Evolutionary conservation across 2,797 vertebrate genomes (phyloP).

Genomic region (Dryobates pubescens): DNA sequence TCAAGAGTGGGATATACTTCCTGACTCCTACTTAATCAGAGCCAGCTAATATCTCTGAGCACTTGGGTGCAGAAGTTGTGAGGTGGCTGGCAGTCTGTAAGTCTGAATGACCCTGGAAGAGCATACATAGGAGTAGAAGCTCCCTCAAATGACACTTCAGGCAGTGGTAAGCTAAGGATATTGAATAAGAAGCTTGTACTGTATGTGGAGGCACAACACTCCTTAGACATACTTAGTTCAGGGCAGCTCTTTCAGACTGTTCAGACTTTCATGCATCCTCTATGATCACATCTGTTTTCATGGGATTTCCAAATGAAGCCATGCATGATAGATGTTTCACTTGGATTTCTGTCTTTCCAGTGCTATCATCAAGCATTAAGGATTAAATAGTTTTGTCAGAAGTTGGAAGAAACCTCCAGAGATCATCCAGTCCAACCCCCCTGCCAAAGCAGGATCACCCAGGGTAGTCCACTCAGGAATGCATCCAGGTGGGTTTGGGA

Average conservation of each 20-base stretch:
- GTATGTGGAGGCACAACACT: not conserved
- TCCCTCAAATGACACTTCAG: not conserved
- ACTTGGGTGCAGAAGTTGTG: not conserved
- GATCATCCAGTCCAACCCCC: too few relatives aligned
- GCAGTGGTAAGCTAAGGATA: not conserved
- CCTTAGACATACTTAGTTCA: not conserved
- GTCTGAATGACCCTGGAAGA: not conserved
- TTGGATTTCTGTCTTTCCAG: not conserved
- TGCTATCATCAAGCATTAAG: not conserved
- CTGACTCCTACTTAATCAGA: not conserved
- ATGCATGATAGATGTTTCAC: not conserved
- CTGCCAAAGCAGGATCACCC: too few relatives aligned
- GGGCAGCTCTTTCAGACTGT: not conserved
- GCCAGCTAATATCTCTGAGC: not conserved
- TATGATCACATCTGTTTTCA: not conserved
- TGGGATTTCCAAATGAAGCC: not conserved
- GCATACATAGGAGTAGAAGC: not conserved
- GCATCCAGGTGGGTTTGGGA: too few relatives aligned
- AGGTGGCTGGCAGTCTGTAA: not conserved
- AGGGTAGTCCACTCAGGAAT: too few relatives aligned
- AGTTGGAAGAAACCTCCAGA: too few relatives aligned
- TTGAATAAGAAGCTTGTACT: not conserved
- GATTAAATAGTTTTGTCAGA: not conserved
- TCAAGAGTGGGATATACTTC: not conserved
- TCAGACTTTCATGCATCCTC: not conserved